phyloP scores from a whole-genome alignment of 2,113 vertebrate species.

The Meleagris gallopavo region DNA sequence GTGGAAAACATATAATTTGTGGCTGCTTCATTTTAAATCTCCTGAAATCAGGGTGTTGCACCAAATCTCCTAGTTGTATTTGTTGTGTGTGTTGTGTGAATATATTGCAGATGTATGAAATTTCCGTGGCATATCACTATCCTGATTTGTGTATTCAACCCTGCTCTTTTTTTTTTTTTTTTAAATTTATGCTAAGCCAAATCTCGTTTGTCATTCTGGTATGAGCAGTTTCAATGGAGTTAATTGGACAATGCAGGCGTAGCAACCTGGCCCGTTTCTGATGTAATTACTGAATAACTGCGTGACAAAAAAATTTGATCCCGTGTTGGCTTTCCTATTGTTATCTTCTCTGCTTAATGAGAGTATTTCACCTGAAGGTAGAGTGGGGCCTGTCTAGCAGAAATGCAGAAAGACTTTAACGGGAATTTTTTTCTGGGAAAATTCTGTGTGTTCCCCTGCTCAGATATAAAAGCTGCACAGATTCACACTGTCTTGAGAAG shows the following conservation, averaged over 20 bases:
- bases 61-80: not conserved
- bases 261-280: not conserved
- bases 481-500: not conserved
- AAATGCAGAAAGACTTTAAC: not conserved
- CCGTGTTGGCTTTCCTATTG: not conserved
- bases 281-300: not conserved
- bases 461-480: not conserved
- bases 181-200: not conserved
- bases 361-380: not conserved
- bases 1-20: not conserved
- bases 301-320: accelerated
- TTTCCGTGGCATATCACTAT: not conserved
- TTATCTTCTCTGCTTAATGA: not conserved
- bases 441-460: not conserved
- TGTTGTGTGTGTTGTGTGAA: not conserved
- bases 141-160: not conserved
- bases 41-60: not conserved
- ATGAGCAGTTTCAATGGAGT: not conserved
- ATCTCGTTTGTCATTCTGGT: not conserved
- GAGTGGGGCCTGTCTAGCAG: not conserved
- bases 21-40: not conserved
- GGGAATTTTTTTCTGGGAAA: not conserved
- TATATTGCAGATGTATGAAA: not conserved
- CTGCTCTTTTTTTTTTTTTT: not conserved
- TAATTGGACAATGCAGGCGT: not conserved